Percentiles rank a stretch among this genome's conserved stretches.
phyloP scores from a whole-genome alignment of 2,888 invertebrate genomes.

The Himalopsyche japonica region DNA sequence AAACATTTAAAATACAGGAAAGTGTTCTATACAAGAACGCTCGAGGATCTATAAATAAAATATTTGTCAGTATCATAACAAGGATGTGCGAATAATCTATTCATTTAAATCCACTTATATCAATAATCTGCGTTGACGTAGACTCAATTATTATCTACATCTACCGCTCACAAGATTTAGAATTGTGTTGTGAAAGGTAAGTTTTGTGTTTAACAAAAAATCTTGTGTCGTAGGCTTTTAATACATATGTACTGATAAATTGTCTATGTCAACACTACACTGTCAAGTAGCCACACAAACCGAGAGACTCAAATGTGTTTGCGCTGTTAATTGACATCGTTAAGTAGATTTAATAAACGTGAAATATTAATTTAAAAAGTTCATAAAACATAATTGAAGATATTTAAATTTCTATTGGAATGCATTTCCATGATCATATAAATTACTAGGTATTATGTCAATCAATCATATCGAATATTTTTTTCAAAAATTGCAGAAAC shows the following conservation, averaged over 20 bases:
- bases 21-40: not conserved
- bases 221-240: not conserved
- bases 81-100: not conserved
- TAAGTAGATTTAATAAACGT: no score
- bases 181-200: not conserved
- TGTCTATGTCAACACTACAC: not conserved
- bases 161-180: not conserved
- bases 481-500: not conserved
- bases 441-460: no score
- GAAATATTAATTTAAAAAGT: no score
- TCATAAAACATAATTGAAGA: no score
- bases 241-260: no score
- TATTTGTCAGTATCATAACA: not conserved
- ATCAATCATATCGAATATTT: not conserved
- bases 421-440: no score
- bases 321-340: no score
- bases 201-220: not conserved
- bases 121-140: not conserved
- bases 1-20: no score
- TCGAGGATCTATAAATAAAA: not conserved
- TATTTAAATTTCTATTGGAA: no score
- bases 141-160: not conserved
- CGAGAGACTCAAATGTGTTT: no score
- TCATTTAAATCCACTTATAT: not conserved
- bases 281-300: not conserved